Evolutionary conservation across 1,140 invertebrate genomes (phyloP).

Genomic region (Procambarus virginalis): DNA sequence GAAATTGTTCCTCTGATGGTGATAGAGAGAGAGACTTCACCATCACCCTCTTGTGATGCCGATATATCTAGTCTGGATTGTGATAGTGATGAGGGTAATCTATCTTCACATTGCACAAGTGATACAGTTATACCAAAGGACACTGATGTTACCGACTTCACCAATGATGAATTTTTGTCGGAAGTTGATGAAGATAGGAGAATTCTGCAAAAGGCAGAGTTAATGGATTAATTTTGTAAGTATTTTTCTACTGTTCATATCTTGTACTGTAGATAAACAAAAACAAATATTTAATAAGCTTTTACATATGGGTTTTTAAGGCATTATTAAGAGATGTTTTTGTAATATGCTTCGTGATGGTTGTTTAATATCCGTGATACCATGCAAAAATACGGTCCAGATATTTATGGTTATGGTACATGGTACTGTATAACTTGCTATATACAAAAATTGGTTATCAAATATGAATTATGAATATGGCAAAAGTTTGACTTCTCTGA

Average conservation of each 20-base stretch:
- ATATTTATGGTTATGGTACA: no score
- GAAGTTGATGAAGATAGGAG: conserved; percentile 54
- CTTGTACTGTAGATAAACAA: background rate
- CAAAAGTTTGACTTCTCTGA: no score
- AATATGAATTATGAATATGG: no score
- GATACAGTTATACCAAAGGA: conserved; percentile 57
- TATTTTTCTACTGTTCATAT: background rate
- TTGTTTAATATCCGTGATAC: no score
- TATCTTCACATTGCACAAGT: conserved; percentile 50
- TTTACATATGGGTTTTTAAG: background rate
- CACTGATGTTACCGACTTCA: conserved; percentile 59
- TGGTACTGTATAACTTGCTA: no score
- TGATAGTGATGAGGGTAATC: conserved; percentile 30
- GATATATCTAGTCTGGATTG: conserved; percentile 54
- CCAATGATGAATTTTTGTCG: conserved; percentile 55
- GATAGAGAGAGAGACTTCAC: conserved; percentile 29
- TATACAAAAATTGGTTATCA: no score
- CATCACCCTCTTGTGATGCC: conserved; percentile 58
- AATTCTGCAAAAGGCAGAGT: background rate
- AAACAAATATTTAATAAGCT: background rate
- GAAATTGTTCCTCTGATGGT: conserved; percentile 33
- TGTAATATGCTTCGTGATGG: no score
- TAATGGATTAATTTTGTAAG: conserved; percentile 3
- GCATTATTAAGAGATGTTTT: background rate
- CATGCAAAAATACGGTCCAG: no score